Evolutionary conservation across 2,888 invertebrate genomes (phyloP), one percentile per base, ranked within the genome.

Genomic region (Cheilosia vernalis): DNA sequence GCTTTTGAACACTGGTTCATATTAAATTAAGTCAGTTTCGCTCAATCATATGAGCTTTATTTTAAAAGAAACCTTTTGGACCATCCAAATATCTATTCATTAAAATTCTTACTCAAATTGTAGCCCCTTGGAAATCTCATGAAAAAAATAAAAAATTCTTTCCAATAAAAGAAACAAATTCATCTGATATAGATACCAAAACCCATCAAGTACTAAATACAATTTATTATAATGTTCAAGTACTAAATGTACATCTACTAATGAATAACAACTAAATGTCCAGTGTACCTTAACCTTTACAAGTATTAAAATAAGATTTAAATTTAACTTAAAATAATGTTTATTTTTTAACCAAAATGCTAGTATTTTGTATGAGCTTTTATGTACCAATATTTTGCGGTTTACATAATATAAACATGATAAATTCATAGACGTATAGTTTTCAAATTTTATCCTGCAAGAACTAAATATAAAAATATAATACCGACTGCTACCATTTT

Each of bases 241-340:
- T 47, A 19, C 17, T 17, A 47, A 47, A 40, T 15, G 51, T 56
- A 24, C 17, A 27, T 30, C 13, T 30, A 42, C 21, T 21, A 42
- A 51, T 55, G 33, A 63, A 21, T 69, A 58, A 77, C 4, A 79
- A 73, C 24, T 84, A 79, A 79, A 84, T 84, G 84, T 84, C 84
- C 84, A 84, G 76, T 79, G 84, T 84, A 84, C 84, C 84, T 84
- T 76, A 84, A 84, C 70, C 79, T 76, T 61, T 64, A 79, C 78
- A 66, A 74, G 66, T 74, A 84, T 84, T 73, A 70, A 30, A 73
- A 13, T 70, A 70, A 63, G 30, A 58, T 53, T 69, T 47, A 55
- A 51, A 47, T 13, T 15, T 40, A 49, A 58, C 13, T 24, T 4
- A 69, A 17, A n/a, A 21, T 5, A 27, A 56, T 19, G 40, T 33